Percentiles rank a stretch among this genome's conserved stretches.
These are phyloP conservation scores for Gobio occitaniae DNA, from an alignment of 2,797 vertebrate species.

Conservation along the genomic window DNA sequence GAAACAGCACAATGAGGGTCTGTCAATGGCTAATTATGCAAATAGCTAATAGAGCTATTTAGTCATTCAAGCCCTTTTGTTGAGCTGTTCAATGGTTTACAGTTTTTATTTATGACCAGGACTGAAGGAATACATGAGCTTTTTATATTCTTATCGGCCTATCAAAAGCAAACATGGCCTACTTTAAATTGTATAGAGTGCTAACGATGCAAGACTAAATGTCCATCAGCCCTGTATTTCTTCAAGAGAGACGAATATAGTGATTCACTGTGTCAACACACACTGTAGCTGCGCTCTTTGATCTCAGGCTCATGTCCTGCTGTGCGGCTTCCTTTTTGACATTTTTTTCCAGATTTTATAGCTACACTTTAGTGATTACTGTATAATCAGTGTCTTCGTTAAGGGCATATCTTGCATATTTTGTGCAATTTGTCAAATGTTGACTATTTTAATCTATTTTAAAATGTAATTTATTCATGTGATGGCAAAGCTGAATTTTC, in stretches of 20 bases:
- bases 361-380: background rate
- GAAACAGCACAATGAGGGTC: slow-evolving; percentile 7
- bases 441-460: background rate
- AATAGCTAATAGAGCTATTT: slow-evolving; percentile 43
- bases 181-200: slow-evolving; percentile 41
- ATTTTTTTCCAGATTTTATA: background rate
- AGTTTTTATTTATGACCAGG: slow-evolving; percentile 25
- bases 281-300: slow-evolving; percentile 2
- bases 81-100: slow-evolving; percentile 37
- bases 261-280: slow-evolving; percentile 8
- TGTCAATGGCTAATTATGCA: slow-evolving; percentile 39
- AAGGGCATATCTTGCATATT: background rate
- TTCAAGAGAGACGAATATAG: slow-evolving; percentile 32
- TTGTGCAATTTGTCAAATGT: background rate
- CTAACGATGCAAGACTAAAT: background rate
- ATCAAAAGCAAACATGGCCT: slow-evolving; percentile 21
- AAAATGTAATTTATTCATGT: background rate
- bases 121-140: slow-evolving; percentile 31
- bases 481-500: background rate
- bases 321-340: background rate
- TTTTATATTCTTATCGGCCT: slow-evolving; percentile 30
- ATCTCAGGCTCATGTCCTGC: background rate
- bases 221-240: background rate
- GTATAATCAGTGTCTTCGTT: background rate
- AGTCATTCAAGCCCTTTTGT: slow-evolving; percentile 30